phyloP scores from a whole-genome alignment of 2,113 vertebrate genomes.

The Cheilinus undulatus region DNA sequence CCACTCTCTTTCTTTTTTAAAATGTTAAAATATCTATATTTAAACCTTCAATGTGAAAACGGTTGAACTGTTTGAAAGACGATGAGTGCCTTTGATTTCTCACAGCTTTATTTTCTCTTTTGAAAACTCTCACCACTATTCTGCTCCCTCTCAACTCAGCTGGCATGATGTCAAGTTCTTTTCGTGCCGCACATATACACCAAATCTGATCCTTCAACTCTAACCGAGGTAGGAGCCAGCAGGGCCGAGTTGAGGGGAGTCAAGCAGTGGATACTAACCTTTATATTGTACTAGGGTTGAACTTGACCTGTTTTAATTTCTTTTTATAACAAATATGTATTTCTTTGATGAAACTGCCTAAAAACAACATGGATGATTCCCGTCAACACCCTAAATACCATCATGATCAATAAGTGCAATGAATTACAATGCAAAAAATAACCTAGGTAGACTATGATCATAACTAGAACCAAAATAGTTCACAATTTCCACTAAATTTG shows the following conservation, averaged over 20 bases:
- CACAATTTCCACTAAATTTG: too few species aligned
- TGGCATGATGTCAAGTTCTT: slow-evolving; percentile 8
- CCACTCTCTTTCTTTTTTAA: slow-evolving; percentile 24
- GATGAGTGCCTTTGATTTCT: slow-evolving; percentile 35
- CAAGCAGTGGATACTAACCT: slow-evolving; percentile 47
- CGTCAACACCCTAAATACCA: too few species aligned
- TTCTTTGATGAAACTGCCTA: too few species aligned
- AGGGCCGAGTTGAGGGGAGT: slow-evolving; percentile 16
- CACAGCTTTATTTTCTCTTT: slow-evolving; percentile 43
- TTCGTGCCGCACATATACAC: slow-evolving; percentile 34
- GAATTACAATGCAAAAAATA: too few species aligned
- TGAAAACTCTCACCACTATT: slow-evolving; percentile 18
- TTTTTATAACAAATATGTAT: slow-evolving; percentile 49
- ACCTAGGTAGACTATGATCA: too few species aligned
- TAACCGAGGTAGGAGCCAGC: slow-evolving; percentile 29
- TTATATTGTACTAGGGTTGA: too few species aligned
- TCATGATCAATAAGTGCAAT: too few species aligned
- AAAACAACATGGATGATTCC: too few species aligned
- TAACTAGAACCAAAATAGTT: too few species aligned
- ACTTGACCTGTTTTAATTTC: too few species aligned
- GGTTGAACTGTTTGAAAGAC: slow-evolving; percentile 21
- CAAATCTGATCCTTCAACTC: slow-evolving; percentile 19
- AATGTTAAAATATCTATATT: slow-evolving; percentile 37
- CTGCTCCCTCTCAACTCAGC: slow-evolving; percentile 16
- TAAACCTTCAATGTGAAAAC: slow-evolving; percentile 26